A percentile compares a stretch with the other conserved stretches of the same genome.
Evolutionary conservation across 2,888 invertebrate species (phyloP).

Genomic region (Drosophila birchii): DNA sequence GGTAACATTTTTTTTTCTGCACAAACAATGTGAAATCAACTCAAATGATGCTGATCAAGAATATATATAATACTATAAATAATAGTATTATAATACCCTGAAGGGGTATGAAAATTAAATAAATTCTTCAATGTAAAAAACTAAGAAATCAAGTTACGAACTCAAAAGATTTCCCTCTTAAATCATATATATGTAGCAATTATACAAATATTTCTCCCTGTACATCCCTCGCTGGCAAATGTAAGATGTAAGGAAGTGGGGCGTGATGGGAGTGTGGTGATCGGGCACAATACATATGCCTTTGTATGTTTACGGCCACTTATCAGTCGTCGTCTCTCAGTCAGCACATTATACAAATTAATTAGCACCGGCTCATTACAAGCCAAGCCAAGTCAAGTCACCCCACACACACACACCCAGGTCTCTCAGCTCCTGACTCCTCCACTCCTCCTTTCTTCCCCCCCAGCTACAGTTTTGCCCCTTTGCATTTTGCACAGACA

Average conservation of each 20-base stretch:
- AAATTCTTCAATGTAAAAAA: too few species aligned
- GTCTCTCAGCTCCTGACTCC: not conserved
- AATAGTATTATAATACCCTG: not conserved
- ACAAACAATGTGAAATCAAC: too few species aligned
- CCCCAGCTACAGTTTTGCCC: not conserved
- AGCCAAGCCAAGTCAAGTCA: constrained; percentile 2
- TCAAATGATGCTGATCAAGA: too few species aligned
- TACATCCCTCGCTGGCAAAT: not conserved
- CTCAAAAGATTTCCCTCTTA: too few species aligned
- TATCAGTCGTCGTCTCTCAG: constrained; percentile 58
- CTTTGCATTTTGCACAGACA: constrained; percentile 20
- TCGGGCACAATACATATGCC: constrained; percentile 27
- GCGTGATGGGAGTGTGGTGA: constrained; percentile 4
- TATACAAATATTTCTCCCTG: not conserved
- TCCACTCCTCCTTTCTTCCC: not conserved
- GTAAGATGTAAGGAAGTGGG: not conserved
- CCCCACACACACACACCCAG: not conserved
- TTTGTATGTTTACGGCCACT: constrained; percentile 64
- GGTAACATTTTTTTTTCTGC: too few species aligned
- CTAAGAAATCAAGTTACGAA: too few species aligned
- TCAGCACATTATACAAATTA: constrained; percentile 74
- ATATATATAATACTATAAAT: too few species aligned
- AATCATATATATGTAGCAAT: too few species aligned
- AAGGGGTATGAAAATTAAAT: not conserved
- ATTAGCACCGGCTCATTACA: constrained; percentile 59